Conservation (phyloP, 2,888 invertebrate genomes). For the Urechis unicinctus region DNA sequence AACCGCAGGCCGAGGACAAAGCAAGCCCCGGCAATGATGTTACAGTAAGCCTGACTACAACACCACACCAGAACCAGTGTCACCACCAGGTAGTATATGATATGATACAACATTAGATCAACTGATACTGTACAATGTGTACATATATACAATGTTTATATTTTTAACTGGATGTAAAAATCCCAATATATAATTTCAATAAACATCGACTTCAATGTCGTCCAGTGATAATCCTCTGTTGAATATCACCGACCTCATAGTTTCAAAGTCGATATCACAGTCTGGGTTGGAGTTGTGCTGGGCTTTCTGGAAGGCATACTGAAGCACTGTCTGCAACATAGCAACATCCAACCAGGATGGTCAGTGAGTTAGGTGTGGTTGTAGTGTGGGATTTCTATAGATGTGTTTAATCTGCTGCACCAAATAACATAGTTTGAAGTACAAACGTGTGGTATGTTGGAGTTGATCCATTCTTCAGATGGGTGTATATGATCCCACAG, state of each 20-base stretch:
- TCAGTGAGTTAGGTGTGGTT: not conserved
- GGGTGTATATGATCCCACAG: conserved; percentile 82
- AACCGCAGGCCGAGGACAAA: conserved; percentile 87
- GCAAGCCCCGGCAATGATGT: conserved; percentile 89
- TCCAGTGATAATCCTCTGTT: too few relatives aligned
- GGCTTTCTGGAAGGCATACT: conserved; percentile 68
- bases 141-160: too few relatives aligned
- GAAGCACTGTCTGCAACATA: conserved; percentile 55
- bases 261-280: conserved; percentile 73
- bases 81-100: not conserved
- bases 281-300: conserved; percentile 30
- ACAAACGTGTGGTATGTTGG: conserved; percentile 38
- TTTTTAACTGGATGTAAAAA: too few relatives aligned
- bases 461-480: conserved; percentile 66
- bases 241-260: conserved; percentile 75
- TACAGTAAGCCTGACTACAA: conserved; percentile 79
- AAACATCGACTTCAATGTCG: too few relatives aligned
- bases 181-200: too few relatives aligned
- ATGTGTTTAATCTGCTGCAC: too few relatives aligned
- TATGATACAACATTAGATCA: too few relatives aligned
- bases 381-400: too few relatives aligned
- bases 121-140: too few relatives aligned
- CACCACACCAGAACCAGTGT: not conserved
- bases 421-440: too few relatives aligned
- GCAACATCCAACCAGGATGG: not conserved